Percentiles rank a stretch among this genome's conserved stretches.
Evolutionary conservation across 2,113 vertebrate genomes (phyloP).

Genomic region (Corythoichthys haematopterus): DNA sequence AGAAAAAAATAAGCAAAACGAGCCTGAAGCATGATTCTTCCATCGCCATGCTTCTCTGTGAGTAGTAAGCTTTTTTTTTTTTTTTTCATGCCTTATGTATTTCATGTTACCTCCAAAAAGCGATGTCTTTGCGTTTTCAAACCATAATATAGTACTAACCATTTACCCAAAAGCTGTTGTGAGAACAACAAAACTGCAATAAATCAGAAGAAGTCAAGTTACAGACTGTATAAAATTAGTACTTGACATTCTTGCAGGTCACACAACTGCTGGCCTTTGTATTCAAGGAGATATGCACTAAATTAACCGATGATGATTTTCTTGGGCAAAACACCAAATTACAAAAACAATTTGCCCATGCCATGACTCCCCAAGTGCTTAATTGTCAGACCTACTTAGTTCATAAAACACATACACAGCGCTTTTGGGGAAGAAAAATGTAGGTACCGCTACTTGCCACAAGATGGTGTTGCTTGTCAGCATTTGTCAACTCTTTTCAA

Average conservation of each 20-base stretch:
- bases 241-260: background rate
- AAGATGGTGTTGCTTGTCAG: slow-evolving; percentile 24
- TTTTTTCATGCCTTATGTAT: background rate
- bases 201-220: background rate
- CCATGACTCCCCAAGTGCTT: background rate
- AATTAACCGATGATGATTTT: background rate
- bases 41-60: background rate
- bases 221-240: background rate
- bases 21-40: no score
- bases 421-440: background rate
- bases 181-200: background rate
- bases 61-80: background rate
- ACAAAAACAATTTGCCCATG: background rate
- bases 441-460: slow-evolving; percentile 3
- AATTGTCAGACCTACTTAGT: background rate
- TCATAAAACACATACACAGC: background rate
- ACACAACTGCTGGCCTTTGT: background rate
- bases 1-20: no score
- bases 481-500: background rate
- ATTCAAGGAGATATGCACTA: no score
- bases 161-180: background rate
- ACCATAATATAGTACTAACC: background rate
- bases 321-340: background rate
- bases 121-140: background rate
- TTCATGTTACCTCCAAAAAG: background rate